Base-by-base conservation (phyloP, 2,797 vertebrate species). In the Alcedo atthis region DNA sequence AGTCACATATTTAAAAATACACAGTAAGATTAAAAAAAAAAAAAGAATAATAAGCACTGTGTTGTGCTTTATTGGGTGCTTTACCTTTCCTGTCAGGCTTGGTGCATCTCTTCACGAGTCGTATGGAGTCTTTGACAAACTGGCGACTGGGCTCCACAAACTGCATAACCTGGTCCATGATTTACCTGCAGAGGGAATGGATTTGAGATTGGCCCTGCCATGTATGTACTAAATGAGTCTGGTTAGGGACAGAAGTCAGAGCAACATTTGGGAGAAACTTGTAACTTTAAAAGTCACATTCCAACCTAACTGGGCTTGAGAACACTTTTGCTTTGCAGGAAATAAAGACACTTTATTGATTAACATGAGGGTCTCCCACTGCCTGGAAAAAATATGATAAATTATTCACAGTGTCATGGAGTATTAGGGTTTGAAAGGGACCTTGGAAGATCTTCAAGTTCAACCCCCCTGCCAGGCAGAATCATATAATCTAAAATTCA, bases 91-190 rank as follows among this genome's bases (percentile, higher is more conserved):
- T 98, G 94, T 99, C 99, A 22, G 99, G 99, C 93, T 99, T 99
- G 35, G 99, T 99, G 92, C 99, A 99, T 93, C 99, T 98, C 91
- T 99, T 99, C 10, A 99, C 99, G 13, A 99, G 99, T 30, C 99
- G 98, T 91, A 99, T 99, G 4, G 99, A 99, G 91, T 99, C 99
- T 93, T 99, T 99, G 64, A 99, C 99, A 85, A 99, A 99, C 92
- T 99, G 99, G 76, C 99, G 98, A 66, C 99, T 99, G 68, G 99
- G 99, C 95, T 99, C 99, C 42, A 99, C 99, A 37, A 99, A 99
- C 45, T 99, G 99, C 99, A 99, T 99, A 9, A 99, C 98, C 96
- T 99, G 99, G 94, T 99, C 99, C 99, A 99, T 99, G 97, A 55
- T 1, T 1, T 62, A 63, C 66, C 95, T 97, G 75, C 35, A 40